Base-by-base conservation (phyloP, 2,797 vertebrate genomes). In the Aulostomus chinensis region DNA sequence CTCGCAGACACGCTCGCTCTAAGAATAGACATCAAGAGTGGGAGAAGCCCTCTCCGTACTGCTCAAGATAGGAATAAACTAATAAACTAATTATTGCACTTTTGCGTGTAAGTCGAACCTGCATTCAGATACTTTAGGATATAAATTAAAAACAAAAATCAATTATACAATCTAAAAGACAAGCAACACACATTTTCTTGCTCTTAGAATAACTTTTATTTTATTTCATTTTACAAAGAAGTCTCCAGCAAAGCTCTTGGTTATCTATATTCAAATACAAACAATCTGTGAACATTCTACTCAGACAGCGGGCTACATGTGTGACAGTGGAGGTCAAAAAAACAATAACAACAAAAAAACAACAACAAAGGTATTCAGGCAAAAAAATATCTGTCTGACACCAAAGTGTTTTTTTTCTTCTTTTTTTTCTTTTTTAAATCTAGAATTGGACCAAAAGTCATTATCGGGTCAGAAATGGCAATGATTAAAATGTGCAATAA, bases 181-280 rank as follows among this genome's bases (percentile, higher is more conserved):
- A 30, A 0, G 16, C 11, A 42, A 1, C 5, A 55, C 11, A 39
- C 7, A 3, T 17, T 7, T 37, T 2, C 3, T 70, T 76, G 75
- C 59, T 85, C 76, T 81, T 83, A 87, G 73, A 87, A 88, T 87
- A 81, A 61, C 68, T 79, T 88, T 87, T 84, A 86, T 86, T 21
- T 86, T 68, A 74, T 84, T 85, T 84, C 57, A 83, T 60, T 86
- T 89, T 87, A 86, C 83, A 88, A 86, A 85, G 64, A 80, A 53
- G 67, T 84, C 41, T 80, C 47, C 67, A 45, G 48, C 68, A 76
- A 76, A 74, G 63, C 64, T 81, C 76, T 75, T 40, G 34, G 74
- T 79, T 73, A 83, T n/a, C 43, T 67, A 57, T 60, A 73, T 72
- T 73, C 57, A 81, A 75, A 83, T 77, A 88, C 77, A 87, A 85